Percentiles rank a stretch among this genome's conserved stretches.
These are phyloP conservation scores for Lynx canadensis DNA, from an alignment of 2,113 vertebrate species.

Conservation along the genomic window DNA sequence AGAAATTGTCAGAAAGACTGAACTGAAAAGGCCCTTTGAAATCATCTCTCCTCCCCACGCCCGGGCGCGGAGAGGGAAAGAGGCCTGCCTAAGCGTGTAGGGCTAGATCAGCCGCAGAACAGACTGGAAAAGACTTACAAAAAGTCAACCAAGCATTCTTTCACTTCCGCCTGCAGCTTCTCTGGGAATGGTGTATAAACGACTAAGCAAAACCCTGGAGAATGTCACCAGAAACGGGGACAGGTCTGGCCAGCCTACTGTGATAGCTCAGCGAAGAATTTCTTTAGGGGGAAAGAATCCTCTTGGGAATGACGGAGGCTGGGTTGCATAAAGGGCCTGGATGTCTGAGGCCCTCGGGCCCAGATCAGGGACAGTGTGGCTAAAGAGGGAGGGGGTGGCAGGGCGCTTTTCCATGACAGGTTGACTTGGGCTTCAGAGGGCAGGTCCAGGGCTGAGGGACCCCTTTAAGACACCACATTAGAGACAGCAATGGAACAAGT, in stretches of 20 bases:
- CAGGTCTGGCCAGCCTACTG: not conserved
- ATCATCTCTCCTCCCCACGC: not conserved
- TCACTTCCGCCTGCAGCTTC: not conserved
- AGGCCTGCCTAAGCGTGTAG: not conserved
- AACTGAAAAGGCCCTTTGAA: conserved; percentile 12
- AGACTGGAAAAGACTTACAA: not conserved
- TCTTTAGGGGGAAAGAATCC: not conserved
- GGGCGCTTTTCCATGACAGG: not conserved
- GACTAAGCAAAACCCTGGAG: not conserved
- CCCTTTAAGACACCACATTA: not conserved
- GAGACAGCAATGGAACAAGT: not conserved
- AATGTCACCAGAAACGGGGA: conserved; percentile 15
- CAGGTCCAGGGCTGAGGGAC: not conserved
- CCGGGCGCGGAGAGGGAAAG: not conserved
- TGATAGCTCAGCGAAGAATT: not conserved
- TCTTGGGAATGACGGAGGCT: not conserved
- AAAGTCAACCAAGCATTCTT: not conserved
- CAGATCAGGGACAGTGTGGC: not conserved
- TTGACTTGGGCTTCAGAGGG: not conserved
- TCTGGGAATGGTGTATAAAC: not conserved
- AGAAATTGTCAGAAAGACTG: conserved; percentile 38
- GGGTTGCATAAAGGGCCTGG: not conserved
- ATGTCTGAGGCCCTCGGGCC: not conserved
- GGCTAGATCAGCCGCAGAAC: not conserved
- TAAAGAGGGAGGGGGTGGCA: not conserved